Percentiles rank a stretch among this genome's conserved stretches.
Conservation (phyloP, 1,140 invertebrate genomes). For the Temnothorax nylanderi region DNA sequence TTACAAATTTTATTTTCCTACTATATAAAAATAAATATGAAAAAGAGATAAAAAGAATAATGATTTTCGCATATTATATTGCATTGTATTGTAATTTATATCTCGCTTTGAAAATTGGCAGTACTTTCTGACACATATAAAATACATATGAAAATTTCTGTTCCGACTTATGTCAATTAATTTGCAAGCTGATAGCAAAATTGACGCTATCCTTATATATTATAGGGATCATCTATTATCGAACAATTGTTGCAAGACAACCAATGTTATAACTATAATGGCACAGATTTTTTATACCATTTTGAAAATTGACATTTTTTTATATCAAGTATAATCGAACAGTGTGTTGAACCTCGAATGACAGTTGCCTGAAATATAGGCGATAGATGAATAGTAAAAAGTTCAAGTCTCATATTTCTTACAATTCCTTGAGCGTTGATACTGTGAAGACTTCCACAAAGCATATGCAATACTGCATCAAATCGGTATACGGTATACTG, state of each 20-base stretch:
- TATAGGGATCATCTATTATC: conserved; percentile 15
- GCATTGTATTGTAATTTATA: conserved; percentile 1
- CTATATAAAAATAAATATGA: conserved; percentile 18
- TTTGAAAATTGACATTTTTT: conserved; percentile 26
- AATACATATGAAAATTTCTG: conserved; percentile 16
- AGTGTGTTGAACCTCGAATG: conserved; percentile 7
- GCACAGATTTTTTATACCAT: neutral
- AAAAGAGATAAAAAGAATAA: conserved; percentile 53
- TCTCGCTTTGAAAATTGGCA: conserved; percentile 21
- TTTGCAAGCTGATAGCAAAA: conserved; percentile 37
- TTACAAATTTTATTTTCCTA: neutral
- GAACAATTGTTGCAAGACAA: conserved; percentile 46
- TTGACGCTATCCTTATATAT: conserved; percentile 9
- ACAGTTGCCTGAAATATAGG: neutral
- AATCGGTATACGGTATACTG: conserved; percentile 81
- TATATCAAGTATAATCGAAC: neutral
- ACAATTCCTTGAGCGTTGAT: conserved; percentile 78
- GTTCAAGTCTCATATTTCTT: conserved; percentile 39
- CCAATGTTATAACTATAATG: neutral
- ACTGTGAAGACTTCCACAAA: conserved; percentile 82
- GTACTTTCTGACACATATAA: conserved; percentile 35
- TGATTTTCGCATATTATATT: neutral
- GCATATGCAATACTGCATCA: conserved; percentile 82
- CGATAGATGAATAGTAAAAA: neutral
- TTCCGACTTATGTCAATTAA: neutral